These are phyloP conservation scores for Haliclystus octoradiatus DNA, from an alignment of 30 jellyfish, hydroid and myxozoan species.

Conservation along the genomic window DNA sequence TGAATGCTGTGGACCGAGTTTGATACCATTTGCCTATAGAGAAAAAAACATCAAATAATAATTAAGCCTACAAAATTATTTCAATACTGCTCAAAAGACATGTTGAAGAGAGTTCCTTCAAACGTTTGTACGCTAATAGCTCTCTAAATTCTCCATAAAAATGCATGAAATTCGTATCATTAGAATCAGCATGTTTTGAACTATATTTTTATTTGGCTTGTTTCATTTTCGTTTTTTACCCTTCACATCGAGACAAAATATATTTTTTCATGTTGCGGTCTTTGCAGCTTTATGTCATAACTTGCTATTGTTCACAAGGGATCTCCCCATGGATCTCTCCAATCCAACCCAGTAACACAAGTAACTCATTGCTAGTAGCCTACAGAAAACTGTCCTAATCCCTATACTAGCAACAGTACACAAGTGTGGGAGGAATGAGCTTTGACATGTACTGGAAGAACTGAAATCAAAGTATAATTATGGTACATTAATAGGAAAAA, in stretches of 20 bases:
- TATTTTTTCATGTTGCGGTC: too few species aligned
- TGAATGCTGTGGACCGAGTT: constrained; percentile 97
- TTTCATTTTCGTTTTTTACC: too few species aligned
- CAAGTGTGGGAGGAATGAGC: not conserved
- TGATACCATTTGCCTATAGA: constrained; percentile 87
- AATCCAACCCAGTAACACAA: too few species aligned
- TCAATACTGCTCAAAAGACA: not conserved
- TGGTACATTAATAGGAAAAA: not conserved
- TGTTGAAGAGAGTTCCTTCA: too few species aligned
- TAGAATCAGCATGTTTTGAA: not conserved
- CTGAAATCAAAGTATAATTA: not conserved
- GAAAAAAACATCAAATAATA: not conserved
- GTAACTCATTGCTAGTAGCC: too few species aligned
- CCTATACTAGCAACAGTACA: not conserved
- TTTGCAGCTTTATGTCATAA: too few species aligned
- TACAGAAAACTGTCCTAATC: not conserved
- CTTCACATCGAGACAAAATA: too few species aligned
- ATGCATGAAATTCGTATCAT: not conserved
- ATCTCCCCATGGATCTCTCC: not conserved
- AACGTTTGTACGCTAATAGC: too few species aligned
- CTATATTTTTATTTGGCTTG: not conserved
- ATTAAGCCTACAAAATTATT: not conserved
- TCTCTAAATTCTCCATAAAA: too few species aligned
- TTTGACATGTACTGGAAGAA: not conserved
- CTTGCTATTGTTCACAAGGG: too few species aligned